A percentile compares a stretch with the other conserved stretches of the same genome.
Conservation (phyloP, 2,113 vertebrate genomes). For the Equus quagga region DNA sequence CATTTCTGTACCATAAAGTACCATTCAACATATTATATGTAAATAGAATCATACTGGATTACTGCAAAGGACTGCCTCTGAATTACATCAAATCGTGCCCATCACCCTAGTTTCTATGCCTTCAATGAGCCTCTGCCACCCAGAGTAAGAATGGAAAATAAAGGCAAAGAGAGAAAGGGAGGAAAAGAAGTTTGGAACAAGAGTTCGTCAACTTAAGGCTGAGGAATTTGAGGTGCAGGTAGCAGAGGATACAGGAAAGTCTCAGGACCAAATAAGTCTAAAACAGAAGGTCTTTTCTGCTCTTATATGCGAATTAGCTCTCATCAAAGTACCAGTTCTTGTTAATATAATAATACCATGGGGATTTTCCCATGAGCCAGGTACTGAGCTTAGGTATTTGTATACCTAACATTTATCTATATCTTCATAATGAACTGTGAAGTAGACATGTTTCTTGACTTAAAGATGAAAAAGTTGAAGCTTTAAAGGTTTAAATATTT, state of each 20-base stretch:
- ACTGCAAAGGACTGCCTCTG: not conserved
- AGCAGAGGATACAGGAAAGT: not conserved
- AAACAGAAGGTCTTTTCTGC: not conserved
- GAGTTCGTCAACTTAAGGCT: not conserved
- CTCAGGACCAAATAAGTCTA: not conserved
- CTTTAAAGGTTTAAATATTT: not conserved
- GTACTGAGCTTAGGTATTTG: not conserved
- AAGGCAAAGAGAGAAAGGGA: not conserved
- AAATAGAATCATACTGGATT: not conserved
- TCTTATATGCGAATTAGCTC: not conserved
- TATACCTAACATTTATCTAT: not conserved
- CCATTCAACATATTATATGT: not conserved
- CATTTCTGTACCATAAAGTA: not conserved
- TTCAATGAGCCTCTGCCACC: not conserved
- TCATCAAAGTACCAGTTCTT: not conserved
- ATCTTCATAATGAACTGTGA: not conserved
- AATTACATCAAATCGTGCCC: not conserved
- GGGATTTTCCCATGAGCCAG: not conserved
- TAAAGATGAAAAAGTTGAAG: not conserved
- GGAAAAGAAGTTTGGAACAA: not conserved
- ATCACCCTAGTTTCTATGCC: not conserved
- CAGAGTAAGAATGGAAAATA: not conserved
- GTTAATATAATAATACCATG: not conserved
- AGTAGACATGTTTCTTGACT: not conserved
- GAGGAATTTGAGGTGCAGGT: not conserved